Percentiles rank a stretch among this genome's conserved stretches.
These are phyloP conservation scores for Herminia tarsipennalis DNA, from an alignment of 2,888 invertebrate genomes.

Conservation along the genomic window DNA sequence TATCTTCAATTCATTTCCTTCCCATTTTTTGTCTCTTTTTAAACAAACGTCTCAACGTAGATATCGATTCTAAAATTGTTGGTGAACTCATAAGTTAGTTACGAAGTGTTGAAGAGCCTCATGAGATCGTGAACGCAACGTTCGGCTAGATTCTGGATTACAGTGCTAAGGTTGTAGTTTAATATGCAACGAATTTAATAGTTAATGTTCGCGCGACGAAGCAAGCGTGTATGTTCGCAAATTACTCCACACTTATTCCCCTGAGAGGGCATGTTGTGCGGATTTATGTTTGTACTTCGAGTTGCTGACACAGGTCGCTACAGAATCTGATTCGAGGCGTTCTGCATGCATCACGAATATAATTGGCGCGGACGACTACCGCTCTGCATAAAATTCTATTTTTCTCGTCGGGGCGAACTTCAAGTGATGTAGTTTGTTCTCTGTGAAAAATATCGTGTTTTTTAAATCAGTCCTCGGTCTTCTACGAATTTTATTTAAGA, in stretches of 20 bases:
- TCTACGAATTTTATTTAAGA: neutral
- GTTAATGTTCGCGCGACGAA: conserved; percentile 80
- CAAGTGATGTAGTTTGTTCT: conserved; percentile 13
- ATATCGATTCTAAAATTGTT: conserved; percentile 29
- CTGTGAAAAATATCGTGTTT: neutral
- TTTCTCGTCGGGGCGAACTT: conserved; percentile 20
- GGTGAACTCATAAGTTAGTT: conserved; percentile 41
- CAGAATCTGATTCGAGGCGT: conserved; percentile 58
- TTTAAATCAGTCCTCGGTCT: neutral
- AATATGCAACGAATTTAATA: conserved; percentile 86
- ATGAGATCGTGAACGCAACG: conserved; percentile 47
- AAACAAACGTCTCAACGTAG: conserved; percentile 12
- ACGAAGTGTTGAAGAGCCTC: conserved; percentile 58
- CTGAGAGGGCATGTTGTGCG: conserved; percentile 61
- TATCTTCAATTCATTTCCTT: conserved; percentile 35
- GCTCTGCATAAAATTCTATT: conserved; percentile 25
- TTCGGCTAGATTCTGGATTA: conserved; percentile 68
- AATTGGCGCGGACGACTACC: conserved; percentile 34
- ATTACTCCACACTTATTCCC: conserved; percentile 82
- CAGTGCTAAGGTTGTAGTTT: conserved; percentile 75
- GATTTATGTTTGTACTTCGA: conserved; percentile 77
- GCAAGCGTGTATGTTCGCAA: conserved; percentile 74
- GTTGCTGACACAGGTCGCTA: conserved; percentile 67
- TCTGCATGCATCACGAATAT: conserved; percentile 41
- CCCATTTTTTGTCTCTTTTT: neutral